These are phyloP conservation scores for Stegodyphus dumicola DNA, from an alignment of 1,140 invertebrate genomes.

Conservation along the genomic window DNA sequence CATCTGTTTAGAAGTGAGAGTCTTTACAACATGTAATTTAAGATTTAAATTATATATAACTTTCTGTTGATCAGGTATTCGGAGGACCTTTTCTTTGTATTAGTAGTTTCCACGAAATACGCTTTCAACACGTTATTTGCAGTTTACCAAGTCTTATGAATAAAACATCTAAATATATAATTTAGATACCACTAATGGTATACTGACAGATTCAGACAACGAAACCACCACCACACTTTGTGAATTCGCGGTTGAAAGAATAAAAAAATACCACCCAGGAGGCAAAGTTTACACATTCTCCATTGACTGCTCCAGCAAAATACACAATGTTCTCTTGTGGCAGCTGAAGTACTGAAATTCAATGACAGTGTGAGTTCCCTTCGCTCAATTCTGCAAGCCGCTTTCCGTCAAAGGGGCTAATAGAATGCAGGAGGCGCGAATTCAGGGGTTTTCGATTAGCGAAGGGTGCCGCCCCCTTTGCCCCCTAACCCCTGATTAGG, in stretches of 20 bases:
- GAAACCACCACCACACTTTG: conserved; percentile 4
- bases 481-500: conserved; percentile 48
- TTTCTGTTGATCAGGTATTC: too few relatives aligned
- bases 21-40: too few relatives aligned
- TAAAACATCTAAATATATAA: conserved; percentile 6
- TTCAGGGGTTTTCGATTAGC: conserved; percentile 30
- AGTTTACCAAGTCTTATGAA: not conserved
- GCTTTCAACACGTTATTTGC: not conserved
- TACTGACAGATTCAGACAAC: conserved; percentile 2
- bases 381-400: not conserved
- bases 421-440: conserved; percentile 43
- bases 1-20: too few relatives aligned
- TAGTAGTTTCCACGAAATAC: not conserved
- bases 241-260: not conserved
- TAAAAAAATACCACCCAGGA: conserved; percentile 42
- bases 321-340: conserved; percentile 15
- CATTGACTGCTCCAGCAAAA: not conserved
- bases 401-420: conserved; percentile 29
- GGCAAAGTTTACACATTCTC: conserved; percentile 24
- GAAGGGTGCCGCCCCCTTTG: conserved; percentile 4
- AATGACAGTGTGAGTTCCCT: conserved; percentile 7
- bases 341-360: conserved; percentile 26
- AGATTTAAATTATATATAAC: too few relatives aligned
- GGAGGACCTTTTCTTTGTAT: too few relatives aligned
- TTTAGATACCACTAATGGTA: not conserved